These are phyloP conservation scores for Amphipyra tragopoginis DNA, from an alignment of 2,888 invertebrate genomes.

Conservation along the genomic window DNA sequence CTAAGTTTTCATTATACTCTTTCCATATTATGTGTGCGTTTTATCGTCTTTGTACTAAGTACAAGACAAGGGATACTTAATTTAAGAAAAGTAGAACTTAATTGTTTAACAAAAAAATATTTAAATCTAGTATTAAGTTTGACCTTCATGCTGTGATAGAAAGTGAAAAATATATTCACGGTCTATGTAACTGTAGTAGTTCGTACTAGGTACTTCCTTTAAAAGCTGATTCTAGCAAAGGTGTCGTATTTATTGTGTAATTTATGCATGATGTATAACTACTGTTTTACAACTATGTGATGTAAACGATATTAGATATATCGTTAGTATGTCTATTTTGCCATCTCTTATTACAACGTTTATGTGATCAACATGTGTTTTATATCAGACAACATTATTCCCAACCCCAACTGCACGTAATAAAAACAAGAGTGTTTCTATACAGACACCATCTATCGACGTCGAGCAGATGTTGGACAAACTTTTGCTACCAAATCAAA, in stretches of 20 bases:
- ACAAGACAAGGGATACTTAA: conserved; percentile 29
- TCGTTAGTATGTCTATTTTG: conserved; percentile 47
- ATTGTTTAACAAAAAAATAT: conserved; percentile 35
- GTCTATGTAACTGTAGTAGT: conserved; percentile 53
- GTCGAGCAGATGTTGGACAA: no score
- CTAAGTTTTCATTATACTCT: conserved; percentile 17
- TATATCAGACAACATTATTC: conserved; percentile 1
- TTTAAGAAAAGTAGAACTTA: conserved; percentile 47
- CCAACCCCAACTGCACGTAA: no score
- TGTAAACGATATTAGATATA: conserved; percentile 48
- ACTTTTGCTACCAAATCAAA: no score
- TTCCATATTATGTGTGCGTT: conserved; percentile 40
- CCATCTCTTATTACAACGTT: conserved; percentile 51
- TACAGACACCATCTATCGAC: no score
- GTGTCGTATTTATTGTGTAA: conserved; percentile 52
- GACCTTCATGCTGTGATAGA: conserved; percentile 59
- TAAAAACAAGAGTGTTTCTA: no score
- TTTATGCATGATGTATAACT: conserved; percentile 41
- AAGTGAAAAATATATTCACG: conserved; percentile 48
- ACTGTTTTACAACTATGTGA: conserved; percentile 46
- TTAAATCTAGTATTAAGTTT: conserved; percentile 55
- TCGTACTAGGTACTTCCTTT: conserved; percentile 46
- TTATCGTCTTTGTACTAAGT: conserved; percentile 50
- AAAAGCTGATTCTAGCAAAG: conserved; percentile 41
- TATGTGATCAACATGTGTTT: conserved; percentile 43